Conservation (phyloP, 1,140 invertebrate genomes). For the Drosophila kepulauana region DNA sequence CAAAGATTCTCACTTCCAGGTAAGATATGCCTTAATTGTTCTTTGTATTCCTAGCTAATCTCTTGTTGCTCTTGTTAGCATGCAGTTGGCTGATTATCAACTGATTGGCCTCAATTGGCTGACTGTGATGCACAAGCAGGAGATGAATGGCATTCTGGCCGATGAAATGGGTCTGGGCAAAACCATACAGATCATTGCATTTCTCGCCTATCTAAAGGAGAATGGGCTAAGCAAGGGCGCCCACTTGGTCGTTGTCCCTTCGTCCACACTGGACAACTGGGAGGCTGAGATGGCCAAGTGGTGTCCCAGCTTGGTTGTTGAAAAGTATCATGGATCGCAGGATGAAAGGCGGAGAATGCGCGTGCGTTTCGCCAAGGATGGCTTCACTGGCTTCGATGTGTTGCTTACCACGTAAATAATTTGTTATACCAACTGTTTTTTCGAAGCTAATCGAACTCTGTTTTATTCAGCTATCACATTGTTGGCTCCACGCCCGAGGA, state of each 20-base stretch:
- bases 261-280: slow-evolving; percentile 97
- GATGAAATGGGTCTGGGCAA: slow-evolving; percentile 96
- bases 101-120: slow-evolving; percentile 98
- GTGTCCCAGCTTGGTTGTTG: slow-evolving; percentile 93
- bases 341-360: slow-evolving; percentile 93
- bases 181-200: slow-evolving; percentile 96
- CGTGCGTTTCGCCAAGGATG: slow-evolving; percentile 90
- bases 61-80: slow-evolving; percentile 77
- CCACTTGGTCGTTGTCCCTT: slow-evolving; percentile 96
- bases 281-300: slow-evolving; percentile 92
- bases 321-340: slow-evolving; percentile 95
- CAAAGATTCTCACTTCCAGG: slow-evolving; percentile 86
- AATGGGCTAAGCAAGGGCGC: slow-evolving; percentile 89
- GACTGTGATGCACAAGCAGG: slow-evolving; percentile 93
- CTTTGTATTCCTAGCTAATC: too few relatives aligned
- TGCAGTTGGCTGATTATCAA: slow-evolving; percentile 94
- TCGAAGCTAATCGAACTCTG: too few relatives aligned
- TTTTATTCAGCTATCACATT: slow-evolving; percentile 88
- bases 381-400: slow-evolving; percentile 92
- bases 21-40: slow-evolving; percentile 56
- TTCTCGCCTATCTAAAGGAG: slow-evolving; percentile 95
- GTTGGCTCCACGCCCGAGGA: slow-evolving; percentile 94
- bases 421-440: background rate
- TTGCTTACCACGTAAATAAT: slow-evolving; percentile 91
- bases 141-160: slow-evolving; percentile 97